These are phyloP conservation scores for Pagetopsis macropterus DNA, from an alignment of 2,797 vertebrate genomes.

Conservation along the genomic window DNA sequence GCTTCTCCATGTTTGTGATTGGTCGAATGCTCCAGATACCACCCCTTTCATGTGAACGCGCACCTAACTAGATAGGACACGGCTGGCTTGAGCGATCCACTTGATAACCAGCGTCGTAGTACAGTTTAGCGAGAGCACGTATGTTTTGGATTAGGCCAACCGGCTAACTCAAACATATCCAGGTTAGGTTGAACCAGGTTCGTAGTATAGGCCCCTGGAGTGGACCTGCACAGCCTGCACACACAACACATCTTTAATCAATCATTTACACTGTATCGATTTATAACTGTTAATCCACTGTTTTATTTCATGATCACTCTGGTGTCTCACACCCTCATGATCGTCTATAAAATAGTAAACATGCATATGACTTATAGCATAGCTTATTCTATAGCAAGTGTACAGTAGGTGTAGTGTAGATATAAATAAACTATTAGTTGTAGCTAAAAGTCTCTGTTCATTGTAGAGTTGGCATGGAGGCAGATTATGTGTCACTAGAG, in stretches of 20 bases:
- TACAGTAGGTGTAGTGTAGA: neutral
- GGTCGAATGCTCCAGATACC: too few species aligned
- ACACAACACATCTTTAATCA: conserved; percentile 4
- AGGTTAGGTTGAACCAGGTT: too few species aligned
- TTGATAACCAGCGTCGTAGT: too few species aligned
- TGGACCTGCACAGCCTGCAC: conserved; percentile 67
- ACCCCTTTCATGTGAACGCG: too few species aligned
- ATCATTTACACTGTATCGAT: neutral
- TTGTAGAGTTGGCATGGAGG: neutral
- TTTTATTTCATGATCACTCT: neutral
- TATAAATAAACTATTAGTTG: neutral
- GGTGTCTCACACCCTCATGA: neutral
- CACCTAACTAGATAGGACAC: too few species aligned
- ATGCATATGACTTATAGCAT: neutral
- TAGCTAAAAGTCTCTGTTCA: neutral
- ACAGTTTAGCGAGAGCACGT: too few species aligned
- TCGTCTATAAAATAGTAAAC: neutral
- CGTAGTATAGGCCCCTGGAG: too few species aligned
- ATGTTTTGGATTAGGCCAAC: too few species aligned
- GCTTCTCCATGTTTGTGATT: too few species aligned
- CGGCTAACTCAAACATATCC: too few species aligned
- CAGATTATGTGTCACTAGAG: neutral
- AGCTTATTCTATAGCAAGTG: neutral
- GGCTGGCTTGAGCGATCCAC: too few species aligned
- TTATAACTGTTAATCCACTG: neutral